phyloP scores from a whole-genome alignment of 2,113 vertebrate genomes.

The Porphyrio hochstetteri region DNA sequence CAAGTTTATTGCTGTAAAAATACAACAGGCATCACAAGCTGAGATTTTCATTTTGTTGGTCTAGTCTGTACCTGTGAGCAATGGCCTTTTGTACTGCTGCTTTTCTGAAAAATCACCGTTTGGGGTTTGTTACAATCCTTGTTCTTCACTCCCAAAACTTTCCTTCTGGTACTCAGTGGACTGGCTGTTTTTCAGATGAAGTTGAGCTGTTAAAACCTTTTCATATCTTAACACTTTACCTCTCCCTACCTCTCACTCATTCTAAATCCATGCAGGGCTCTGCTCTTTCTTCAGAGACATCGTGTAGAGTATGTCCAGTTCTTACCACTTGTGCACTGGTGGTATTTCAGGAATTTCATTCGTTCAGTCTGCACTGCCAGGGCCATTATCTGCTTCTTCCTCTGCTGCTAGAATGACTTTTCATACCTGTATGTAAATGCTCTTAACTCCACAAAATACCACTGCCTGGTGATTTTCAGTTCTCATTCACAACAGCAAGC shows the following conservation, averaged over 20 bases:
- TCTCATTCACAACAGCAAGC: neutral
- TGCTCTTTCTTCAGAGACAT: neutral
- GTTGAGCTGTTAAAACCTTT: neutral
- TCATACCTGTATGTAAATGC: neutral
- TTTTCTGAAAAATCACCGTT: neutral
- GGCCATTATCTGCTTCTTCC: neutral
- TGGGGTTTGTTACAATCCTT: neutral
- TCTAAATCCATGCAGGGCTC: neutral
- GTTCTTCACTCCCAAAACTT: neutral
- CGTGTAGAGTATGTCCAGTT: accelerated
- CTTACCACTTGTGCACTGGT: neutral
- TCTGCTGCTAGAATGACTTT: neutral
- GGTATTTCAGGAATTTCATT: neutral
- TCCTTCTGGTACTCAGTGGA: neutral
- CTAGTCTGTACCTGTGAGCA: accelerated
- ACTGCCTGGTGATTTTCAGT: neutral
- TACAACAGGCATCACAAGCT: neutral
- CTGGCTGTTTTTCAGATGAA: neutral
- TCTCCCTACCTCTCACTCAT: neutral
- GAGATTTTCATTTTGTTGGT: neutral
- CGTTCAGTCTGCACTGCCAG: neutral
- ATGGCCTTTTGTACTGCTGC: neutral
- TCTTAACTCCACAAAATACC: neutral
- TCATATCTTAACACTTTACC: neutral
- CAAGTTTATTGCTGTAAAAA: neutral